phyloP scores from a whole-genome alignment of 92 coral and sea anemone species.

The Actinostola sp. region DNA sequence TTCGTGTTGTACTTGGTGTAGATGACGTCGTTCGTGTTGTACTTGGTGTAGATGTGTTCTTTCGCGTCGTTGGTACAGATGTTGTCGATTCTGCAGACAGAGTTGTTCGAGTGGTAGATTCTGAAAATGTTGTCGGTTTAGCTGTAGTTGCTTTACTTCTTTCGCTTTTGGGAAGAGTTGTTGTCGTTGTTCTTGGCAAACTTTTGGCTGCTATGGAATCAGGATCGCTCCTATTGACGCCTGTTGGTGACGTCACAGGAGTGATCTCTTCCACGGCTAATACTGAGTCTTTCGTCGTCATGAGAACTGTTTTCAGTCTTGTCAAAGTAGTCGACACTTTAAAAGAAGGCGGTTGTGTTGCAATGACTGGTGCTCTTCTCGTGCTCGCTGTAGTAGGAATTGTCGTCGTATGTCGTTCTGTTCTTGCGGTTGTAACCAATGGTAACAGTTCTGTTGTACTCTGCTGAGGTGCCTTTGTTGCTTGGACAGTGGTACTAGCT shows the following conservation, averaged over 20 bases:
- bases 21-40: conserved; percentile 3
- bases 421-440: background rate
- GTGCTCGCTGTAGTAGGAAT: background rate
- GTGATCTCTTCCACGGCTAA: background rate
- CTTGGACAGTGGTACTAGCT: conserved; percentile 4
- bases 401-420: background rate
- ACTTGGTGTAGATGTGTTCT: conserved; percentile 4
- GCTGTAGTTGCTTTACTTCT: conserved; percentile 1
- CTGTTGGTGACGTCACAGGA: background rate
- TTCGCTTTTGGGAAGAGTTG: background rate
- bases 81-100: background rate
- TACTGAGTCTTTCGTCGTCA: background rate
- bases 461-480: background rate
- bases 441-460: background rate
- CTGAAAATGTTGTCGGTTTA: background rate
- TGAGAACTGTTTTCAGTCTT: no score
- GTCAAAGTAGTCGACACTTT: background rate
- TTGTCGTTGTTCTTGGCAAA: background rate
- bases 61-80: background rate
- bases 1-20: background rate
- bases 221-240: background rate
- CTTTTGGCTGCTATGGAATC: background rate
- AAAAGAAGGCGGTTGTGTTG: background rate
- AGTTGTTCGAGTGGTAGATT: background rate
- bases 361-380: conserved; percentile 1